Evolutionary conservation across 2,113 vertebrate genomes (phyloP), one percentile per base, ranked within the genome.

Genomic region (Cercocebus atys): DNA sequence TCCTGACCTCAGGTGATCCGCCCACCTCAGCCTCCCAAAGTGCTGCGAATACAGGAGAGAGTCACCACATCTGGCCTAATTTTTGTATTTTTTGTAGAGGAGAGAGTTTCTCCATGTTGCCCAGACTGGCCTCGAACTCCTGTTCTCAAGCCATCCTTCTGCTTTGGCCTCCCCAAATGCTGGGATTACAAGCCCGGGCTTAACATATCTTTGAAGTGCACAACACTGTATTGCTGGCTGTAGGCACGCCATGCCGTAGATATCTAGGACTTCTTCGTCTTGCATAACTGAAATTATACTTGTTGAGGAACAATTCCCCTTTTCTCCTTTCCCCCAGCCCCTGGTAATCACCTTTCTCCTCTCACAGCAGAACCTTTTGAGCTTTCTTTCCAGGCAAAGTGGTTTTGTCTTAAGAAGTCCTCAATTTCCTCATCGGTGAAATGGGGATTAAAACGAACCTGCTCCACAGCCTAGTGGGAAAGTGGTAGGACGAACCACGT

Each of bases 401-500:
- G 38, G 40, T 59, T 27, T 2, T 3, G 16, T 30, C 57, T 38
- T 13, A 13, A 17, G 50, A 30, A 20, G 40, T 8, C 52, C 27
- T 38, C 35, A 0, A 0, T 43, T 32, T 64, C 66, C 59, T 40
- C 55, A 2, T 6, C 8, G 27, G 43, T 38, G 45, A 25, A 8
- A 17, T 4, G 4, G 17, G 16, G 45, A 8, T 3, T 8, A 20
- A 38, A 35, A 47, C 2, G 2, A 35, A 8, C 12, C 47, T 0
- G 0, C 47, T 4, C 27, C 59, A 27, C 16, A 38, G 32, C 6
- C 23, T 1, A 0, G 18, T 0, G 38, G 80, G 38, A 11, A 8
- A 27, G 30, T 20, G 45, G 14, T 27, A 2, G 8, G 27, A 8
- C 0, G 55, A 12, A 30, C 20, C 18, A 16, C 0, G 0, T 27